Base-by-base conservation (phyloP, 2,797 vertebrate species). In the Acrocephalus scirpaceus region DNA sequence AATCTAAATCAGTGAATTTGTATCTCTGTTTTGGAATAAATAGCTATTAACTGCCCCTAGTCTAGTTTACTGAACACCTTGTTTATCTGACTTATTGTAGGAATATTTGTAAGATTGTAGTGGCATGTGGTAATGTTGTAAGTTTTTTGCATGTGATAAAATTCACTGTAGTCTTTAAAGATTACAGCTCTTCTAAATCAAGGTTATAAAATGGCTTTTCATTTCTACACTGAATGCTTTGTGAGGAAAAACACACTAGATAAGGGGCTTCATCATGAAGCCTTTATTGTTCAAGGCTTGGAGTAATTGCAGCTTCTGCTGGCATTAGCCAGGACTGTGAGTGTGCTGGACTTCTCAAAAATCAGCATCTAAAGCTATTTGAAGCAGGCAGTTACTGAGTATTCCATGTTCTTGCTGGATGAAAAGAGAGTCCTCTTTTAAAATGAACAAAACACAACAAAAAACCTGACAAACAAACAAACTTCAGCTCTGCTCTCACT, bases 161-260 rank as follows among this genome's bases (percentile, higher is more conserved):
- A 86, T 84, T 84, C 54, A 69, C 54, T 67, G 45, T 34, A 77
- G 45, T 42, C 60, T 78, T 30, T 60, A 65, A 85, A 95, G 77
- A 91, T 82, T 29, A 21, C 44, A 32, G 64, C 66, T 86, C 32
- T 47, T 67, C 54, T 82, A 76, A 89, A 82, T 86, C 77, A 87
- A 78, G 57, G 67, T 87, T 91, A 71, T 76, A 89, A 88, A 94
- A 86, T 8, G 73, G 72, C 51, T 92, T 94, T 93, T 73, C 57
- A 87, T 87, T 87, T 92, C 66, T 60, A 44, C 71, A 82, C 58
- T 66, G 56, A 95, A 66, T 64, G 57, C 67, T 92, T 69, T 84
- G 67, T 79, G 81, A 92, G 74, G 42, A 60, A 90, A 87, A 82
- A 47, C 62, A 72, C 26, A 18, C 10, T 36, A 88, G 88, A 65